Percentiles rank a stretch among this genome's conserved stretches.
Evolutionary conservation across 2,888 invertebrate genomes (phyloP).

Genomic region (Seira musarum): DNA sequence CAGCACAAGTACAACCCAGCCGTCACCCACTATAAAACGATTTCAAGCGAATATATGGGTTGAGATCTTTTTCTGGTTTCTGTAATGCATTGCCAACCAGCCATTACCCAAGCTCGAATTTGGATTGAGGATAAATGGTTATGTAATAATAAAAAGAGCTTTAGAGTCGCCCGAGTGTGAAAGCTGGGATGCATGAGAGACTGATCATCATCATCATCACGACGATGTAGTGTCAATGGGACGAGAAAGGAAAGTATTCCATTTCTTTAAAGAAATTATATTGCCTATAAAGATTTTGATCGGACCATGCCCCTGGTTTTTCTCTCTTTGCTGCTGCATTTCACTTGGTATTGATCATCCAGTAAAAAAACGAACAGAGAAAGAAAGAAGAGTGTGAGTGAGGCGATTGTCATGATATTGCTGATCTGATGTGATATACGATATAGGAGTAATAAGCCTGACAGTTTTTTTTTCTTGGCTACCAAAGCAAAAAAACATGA

Average conservation of each 20-base stretch:
- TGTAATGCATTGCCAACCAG: too few species aligned
- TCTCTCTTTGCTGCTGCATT: neutral
- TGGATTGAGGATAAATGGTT: neutral
- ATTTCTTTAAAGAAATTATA: constrained; percentile 1
- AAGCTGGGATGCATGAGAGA: constrained; percentile 45
- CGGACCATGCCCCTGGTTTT: neutral
- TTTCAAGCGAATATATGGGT: too few species aligned
- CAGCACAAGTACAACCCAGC: too few species aligned
- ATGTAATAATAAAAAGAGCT: constrained; percentile 32
- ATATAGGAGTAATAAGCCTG: neutral
- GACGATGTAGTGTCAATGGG: constrained; percentile 54
- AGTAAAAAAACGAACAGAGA: neutral
- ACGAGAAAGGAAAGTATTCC: constrained; percentile 4
- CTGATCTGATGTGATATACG: constrained; percentile 7
- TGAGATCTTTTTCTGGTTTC: too few species aligned
- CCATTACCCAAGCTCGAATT: too few species aligned
- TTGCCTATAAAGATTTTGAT: neutral
- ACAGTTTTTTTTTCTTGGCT: neutral
- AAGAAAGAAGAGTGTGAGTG: neutral
- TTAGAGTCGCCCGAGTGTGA: constrained; percentile 39
- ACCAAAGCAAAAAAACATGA: neutral
- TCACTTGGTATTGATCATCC: neutral
- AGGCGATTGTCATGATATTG: constrained; percentile 3
- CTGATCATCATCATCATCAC: constrained; percentile 32
- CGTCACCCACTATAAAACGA: too few species aligned